A percentile compares a stretch with the other conserved stretches of the same genome.
Evolutionary conservation across 2,888 invertebrate genomes (phyloP).

Genomic region (Latrodectus elegans): DNA sequence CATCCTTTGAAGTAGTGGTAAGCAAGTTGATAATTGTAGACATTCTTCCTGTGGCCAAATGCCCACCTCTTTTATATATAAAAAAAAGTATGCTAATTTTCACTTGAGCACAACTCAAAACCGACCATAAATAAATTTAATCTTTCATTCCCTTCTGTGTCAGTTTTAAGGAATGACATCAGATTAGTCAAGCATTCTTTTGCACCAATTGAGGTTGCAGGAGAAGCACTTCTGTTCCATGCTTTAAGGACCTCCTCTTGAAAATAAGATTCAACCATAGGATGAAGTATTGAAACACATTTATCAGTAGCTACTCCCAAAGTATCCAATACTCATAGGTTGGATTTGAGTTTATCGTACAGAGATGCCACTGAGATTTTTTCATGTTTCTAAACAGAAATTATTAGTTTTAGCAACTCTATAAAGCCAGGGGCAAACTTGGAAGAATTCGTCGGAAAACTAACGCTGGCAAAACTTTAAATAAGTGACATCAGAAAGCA

Average conservation of each 20-base stretch:
- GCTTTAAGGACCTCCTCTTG: no score
- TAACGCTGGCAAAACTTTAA: background rate
- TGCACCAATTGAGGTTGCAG: background rate
- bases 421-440: background rate
- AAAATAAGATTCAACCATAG: background rate
- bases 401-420: background rate
- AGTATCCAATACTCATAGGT: background rate
- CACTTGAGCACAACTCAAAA: background rate
- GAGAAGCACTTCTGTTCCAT: no score
- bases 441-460: no score
- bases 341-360: conserved; percentile 10
- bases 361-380: background rate
- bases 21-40: background rate
- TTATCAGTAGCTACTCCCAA: conserved; percentile 1
- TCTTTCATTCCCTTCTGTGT: background rate
- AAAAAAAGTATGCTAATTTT: background rate
- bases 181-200: conserved; percentile 3
- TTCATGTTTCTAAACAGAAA: background rate
- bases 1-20: background rate
- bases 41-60: background rate
- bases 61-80: background rate
- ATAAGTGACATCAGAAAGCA: no score
- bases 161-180: conserved; percentile 12
- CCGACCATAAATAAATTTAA: background rate
- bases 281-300: background rate